Base-by-base conservation (phyloP, 2,797 vertebrate species). In the Helarctos malayanus region DNA sequence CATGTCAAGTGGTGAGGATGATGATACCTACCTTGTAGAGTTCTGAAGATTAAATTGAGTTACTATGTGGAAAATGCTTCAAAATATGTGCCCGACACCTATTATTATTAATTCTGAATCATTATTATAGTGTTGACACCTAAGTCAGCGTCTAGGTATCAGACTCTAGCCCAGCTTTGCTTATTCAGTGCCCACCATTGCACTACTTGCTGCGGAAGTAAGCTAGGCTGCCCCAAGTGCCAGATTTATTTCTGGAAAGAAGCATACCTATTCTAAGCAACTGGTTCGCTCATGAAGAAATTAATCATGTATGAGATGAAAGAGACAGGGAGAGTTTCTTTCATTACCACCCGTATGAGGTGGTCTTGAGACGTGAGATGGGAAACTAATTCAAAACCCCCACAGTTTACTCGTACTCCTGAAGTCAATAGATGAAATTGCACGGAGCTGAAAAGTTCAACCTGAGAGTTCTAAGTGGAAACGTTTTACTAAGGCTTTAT, bases 351-450 rank as follows among this genome's bases (percentile, higher is more conserved):
- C 59, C 38, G 10, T 21, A 57, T 47, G 59, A 86, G 25, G 16
- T 88, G 11, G 69, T 73, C 29, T 84, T 21, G 3, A 35, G 25
- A 14, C 47, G 19, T 83, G 81, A 94, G 88, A 84, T n/a, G 71
- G 29, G 76, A 87, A 88, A 96, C n/a, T 16, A 89, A 86, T 38
- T 79, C 61, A 82, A 41, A 12, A 80, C 75, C 57, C 49, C n/a
- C 12, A 45, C 1, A 23, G 25, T 63, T 94, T 95, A 63, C 47
- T 85, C 49, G 18, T 9, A 10, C 14, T 80, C 27, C 29, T 57
- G 32, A 95, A 65, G 52, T 90, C 75, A 93, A 38, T 23, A 91
- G 25, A 81, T 97, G 38, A 85, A 35, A 73, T 89, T 29, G 83
- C 19, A 21, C 35, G 52, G n/a, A 92, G 27, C 25, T 59, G 45